Percentiles rank a stretch among this genome's conserved stretches.
Evolutionary conservation across 2,888 invertebrate genomes (phyloP).

Genomic region (Iphiclides podalirius): DNA sequence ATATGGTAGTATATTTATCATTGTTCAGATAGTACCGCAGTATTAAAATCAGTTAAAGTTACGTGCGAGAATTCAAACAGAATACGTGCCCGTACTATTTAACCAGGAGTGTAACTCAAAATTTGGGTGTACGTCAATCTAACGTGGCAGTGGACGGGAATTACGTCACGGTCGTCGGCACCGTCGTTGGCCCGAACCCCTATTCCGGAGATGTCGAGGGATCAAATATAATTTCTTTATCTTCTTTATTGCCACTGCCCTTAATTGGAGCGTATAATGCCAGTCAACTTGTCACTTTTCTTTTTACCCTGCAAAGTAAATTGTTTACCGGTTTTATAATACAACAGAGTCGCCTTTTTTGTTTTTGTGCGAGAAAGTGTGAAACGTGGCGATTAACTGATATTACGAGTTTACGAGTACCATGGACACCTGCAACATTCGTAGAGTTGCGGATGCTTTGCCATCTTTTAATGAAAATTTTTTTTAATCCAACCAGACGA

Average conservation of each 20-base stretch:
- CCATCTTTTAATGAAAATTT: no score
- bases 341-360: no score
- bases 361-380: no score
- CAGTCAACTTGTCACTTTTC: constrained; percentile 22
- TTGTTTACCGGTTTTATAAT: not conserved
- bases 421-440: no score
- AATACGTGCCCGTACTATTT: constrained; percentile 29
- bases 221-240: constrained; percentile 22
- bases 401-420: no score
- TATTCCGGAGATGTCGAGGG: constrained; percentile 18
- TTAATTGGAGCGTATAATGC: constrained; percentile 20
- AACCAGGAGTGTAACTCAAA: constrained; percentile 28
- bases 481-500: no score
- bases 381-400: no score
- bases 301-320: constrained; percentile 13
- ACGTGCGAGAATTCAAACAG: no score
- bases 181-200: constrained; percentile 11
- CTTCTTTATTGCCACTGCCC: constrained; percentile 11
- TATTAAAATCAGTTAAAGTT: no score
- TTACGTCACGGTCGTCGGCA: constrained; percentile 12
- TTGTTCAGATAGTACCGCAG: no score
- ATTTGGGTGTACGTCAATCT: constrained; percentile 33
- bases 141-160: constrained; percentile 26
- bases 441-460: no score
- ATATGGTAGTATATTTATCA: no score